Evolutionary conservation across 2,888 invertebrate species (phyloP).

Genomic region (Cephus nigrinus): DNA sequence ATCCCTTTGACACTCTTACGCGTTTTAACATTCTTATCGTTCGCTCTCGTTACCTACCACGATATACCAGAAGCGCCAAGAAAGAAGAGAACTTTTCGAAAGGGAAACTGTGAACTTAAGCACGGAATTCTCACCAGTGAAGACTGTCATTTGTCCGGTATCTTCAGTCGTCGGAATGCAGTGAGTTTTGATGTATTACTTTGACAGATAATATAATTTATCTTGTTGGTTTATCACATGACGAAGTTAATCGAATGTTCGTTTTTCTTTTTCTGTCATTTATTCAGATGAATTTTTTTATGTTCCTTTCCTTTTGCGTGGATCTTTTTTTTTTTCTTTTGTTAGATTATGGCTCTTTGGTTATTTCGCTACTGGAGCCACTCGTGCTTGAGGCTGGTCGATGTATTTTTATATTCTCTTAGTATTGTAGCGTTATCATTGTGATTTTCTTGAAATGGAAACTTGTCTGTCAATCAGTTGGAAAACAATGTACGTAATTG

Average conservation of each 20-base stretch:
- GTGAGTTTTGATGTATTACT: background rate
- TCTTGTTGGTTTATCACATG: background rate
- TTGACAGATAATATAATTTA: background rate
- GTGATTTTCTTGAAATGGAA: background rate
- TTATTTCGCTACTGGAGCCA: background rate
- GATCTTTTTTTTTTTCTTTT: constrained; percentile 5
- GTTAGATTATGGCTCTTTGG: background rate
- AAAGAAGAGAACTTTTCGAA: background rate
- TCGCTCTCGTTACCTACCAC: background rate
- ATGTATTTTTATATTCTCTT: background rate
- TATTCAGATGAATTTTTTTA: background rate
- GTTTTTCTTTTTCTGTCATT: background rate
- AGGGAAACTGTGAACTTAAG: background rate
- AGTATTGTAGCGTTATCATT: background rate
- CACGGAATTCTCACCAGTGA: background rate
- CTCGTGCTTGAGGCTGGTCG: background rate
- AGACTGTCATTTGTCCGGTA: background rate
- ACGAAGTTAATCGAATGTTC: background rate
- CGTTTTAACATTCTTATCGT: background rate
- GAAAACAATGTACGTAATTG: background rate
- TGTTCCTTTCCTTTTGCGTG: background rate
- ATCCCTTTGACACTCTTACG: background rate
- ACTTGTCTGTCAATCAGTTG: too few relatives aligned
- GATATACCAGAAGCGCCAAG: background rate
- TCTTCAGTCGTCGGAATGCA: background rate